Conservation (phyloP, 2,797 vertebrate genomes). For the Mormyrus proboscirostris region DNA sequence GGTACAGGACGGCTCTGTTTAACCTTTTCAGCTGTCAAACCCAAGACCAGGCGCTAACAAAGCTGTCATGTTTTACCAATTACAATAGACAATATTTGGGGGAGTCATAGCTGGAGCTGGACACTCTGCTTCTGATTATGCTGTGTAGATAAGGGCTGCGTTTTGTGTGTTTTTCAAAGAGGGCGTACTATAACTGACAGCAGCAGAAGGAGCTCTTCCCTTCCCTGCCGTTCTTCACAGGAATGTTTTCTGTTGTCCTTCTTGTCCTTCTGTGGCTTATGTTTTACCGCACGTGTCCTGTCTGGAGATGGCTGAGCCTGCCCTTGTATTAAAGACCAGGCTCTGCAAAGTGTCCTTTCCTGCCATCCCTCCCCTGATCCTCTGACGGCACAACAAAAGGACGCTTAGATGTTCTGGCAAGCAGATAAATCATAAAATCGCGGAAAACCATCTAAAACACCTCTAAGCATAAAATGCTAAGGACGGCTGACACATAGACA, state of each 20-base stretch:
- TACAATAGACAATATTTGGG: neutral
- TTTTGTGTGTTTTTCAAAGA: neutral
- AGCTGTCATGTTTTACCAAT: neutral
- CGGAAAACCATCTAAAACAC: neutral
- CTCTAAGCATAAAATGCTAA: neutral
- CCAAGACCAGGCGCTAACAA: neutral
- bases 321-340: neutral
- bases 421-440: neutral
- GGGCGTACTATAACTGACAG: neutral
- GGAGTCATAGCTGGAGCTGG: neutral
- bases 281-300: neutral
- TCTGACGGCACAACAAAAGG: neutral
- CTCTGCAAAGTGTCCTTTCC: neutral
- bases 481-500: neutral
- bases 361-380: neutral
- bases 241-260: neutral
- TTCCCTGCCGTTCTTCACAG: neutral
- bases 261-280: neutral
- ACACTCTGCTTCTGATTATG: neutral
- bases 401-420: neutral
- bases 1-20: neutral
- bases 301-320: neutral
- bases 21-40: neutral
- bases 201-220: neutral
- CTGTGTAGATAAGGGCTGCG: neutral